A percentile compares a stretch with the other conserved stretches of the same genome.
These are phyloP conservation scores for Imbricaverruca yamaguchii DNA, from an alignment of 2,888 invertebrate genomes.

Conservation along the genomic window DNA sequence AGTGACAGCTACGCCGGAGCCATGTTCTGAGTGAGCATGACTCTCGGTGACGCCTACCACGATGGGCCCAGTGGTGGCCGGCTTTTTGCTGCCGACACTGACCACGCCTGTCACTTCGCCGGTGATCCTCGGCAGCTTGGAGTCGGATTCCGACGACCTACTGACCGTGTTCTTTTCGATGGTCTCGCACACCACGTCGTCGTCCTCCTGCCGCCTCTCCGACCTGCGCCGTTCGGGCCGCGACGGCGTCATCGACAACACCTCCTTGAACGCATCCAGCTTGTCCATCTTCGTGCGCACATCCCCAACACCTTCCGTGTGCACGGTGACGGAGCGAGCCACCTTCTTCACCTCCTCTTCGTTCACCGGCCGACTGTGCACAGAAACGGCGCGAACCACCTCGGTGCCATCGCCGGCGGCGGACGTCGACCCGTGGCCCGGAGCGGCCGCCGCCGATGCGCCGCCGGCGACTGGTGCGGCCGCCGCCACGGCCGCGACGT, in stretches of 20 bases:
- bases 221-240: background rate
- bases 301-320: too few relatives aligned
- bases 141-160: background rate
- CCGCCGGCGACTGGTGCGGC: too few relatives aligned
- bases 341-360: background rate
- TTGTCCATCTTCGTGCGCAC: background rate
- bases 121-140: background rate
- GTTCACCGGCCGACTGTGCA: background rate
- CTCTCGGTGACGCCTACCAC: background rate
- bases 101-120: background rate
- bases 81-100: background rate
- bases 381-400: too few relatives aligned
- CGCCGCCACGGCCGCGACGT: too few relatives aligned
- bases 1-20: too few relatives aligned
- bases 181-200: background rate
- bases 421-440: too few relatives aligned
- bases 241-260: background rate
- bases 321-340: background rate
- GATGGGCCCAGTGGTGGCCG: background rate
- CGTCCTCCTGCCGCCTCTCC: background rate
- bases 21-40: too few relatives aligned
- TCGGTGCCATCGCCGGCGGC: too few relatives aligned
- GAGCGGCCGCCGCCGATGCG: too few relatives aligned
- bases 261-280: constrained; percentile 2
- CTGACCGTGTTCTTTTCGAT: background rate